Base-by-base conservation (phyloP, 2,113 vertebrate genomes). In the Cisticola juncidis region DNA sequence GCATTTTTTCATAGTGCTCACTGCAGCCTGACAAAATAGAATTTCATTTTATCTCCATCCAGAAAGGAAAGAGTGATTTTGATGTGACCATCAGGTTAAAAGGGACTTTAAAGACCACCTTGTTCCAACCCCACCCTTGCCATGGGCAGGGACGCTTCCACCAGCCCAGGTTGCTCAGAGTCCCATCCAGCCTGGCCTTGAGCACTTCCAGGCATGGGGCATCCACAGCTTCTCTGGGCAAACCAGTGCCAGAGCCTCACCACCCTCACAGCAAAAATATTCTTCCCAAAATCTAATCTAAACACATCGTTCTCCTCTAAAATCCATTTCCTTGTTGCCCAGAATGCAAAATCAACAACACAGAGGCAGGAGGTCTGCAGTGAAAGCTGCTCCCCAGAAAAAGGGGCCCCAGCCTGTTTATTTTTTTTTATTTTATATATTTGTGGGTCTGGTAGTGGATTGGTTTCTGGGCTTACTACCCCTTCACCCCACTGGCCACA, bases 111-210 rank as follows among this genome's bases (percentile, higher is more conserved):
- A 60, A 60, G 29, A 40, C 7, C 38, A 47, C 5, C 3, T 68
- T 21, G 7, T 22, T 45, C 11, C 61, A 53, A 25, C 1, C 1
- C 1, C 3, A 1, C 3, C 4, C 9, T 14, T 58, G 11, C 45
- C n/a, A 25, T 9, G 14, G 45, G 2, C 13, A 47, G 11, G 15
- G 12, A 74, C 11, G 47, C 21, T 74, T 74, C 45, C 38, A 74
- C 11, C 8, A 81, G 3, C 6, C 7, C 45, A 60, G 28, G 11
- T 2, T 64, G 7, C 13, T 74, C 29, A 45, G 0, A 54, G 29
- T 3, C 7, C 29, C 16, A 15, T 53, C 45, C 61, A 53, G 24
- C 7, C 28, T 12, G 15, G 12, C 11, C 16, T 53, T n/a, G 45
- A 19, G 14, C 38, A 45, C 4, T 31, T 17, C 14, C 54, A 47